A percentile compares a stretch with the other conserved stretches of the same genome.
Evolutionary conservation across 2,888 invertebrate species (phyloP).

Genomic region (Volucella inflata): DNA sequence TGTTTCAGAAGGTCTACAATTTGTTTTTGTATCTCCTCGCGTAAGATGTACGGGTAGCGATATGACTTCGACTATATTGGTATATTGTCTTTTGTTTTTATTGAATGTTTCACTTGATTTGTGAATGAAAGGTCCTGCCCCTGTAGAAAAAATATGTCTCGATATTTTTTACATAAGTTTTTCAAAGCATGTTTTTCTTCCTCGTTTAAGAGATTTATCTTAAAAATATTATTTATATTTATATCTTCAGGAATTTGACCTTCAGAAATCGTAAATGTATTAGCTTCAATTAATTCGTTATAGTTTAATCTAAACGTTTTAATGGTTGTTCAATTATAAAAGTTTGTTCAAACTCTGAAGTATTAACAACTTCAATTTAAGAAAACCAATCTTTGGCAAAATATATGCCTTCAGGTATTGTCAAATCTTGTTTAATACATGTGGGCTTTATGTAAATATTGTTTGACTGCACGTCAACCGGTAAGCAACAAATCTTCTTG

Average conservation of each 20-base stretch:
- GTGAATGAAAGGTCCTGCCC: background rate
- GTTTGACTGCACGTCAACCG: no score
- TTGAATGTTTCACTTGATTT: background rate
- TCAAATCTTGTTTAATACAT: no score
- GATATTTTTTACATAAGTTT: background rate
- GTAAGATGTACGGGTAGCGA: no score
- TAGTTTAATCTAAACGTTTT: background rate
- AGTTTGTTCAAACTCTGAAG: background rate
- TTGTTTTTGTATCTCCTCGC: no score
- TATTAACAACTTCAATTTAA: background rate
- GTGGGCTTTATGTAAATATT: no score
- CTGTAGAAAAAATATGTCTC: background rate
- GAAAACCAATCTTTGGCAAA: background rate
- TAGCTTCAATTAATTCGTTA: background rate
- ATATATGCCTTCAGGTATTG: background rate
- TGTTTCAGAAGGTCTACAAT: no score
- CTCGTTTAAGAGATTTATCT: no score
- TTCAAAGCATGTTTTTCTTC: background rate
- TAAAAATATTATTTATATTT: no score
- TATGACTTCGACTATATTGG: conserved; percentile 1
- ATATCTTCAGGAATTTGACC: no score
- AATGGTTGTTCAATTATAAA: background rate
- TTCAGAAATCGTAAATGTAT: background rate
- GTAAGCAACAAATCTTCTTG: conserved; percentile 10
- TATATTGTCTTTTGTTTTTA: no score